A percentile compares a stretch with the other conserved stretches of the same genome.
Evolutionary conservation across 30 jellyfish, hydroid and myxozoan species (phyloP).

Genomic region (Hydractinia symbiolongicarpus): DNA sequence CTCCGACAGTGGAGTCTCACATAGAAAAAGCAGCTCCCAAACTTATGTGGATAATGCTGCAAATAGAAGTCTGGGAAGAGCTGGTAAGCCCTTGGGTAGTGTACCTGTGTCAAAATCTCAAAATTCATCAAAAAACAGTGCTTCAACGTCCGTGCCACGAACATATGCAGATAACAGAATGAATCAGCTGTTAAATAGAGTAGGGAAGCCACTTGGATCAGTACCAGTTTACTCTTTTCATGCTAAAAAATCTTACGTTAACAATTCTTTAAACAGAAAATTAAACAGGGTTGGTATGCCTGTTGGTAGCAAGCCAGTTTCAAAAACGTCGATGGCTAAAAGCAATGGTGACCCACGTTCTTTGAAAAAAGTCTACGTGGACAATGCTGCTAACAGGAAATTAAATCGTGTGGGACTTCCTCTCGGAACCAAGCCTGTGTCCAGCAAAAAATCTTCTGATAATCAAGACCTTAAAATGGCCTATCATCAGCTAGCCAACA

Average conservation of each 20-base stretch:
- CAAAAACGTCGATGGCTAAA: neutral
- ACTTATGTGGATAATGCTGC: neutral
- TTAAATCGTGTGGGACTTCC: neutral
- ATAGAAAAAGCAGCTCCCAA: neutral
- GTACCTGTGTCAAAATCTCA: neutral
- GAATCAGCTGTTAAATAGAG: neutral
- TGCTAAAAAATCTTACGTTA: neutral
- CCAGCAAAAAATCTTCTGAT: too few species aligned
- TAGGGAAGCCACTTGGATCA: neutral
- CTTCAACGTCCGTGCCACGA: neutral
- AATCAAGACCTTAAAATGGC: too few species aligned
- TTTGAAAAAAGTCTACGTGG: neutral
- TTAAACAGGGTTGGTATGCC: neutral
- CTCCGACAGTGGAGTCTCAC: neutral
- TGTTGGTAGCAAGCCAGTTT: neutral
- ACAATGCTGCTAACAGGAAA: neutral
- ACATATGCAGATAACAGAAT: neutral
- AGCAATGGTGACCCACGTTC: neutral
- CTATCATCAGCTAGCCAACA: too few species aligned
- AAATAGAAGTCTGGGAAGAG: neutral
- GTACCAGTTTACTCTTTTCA: neutral
- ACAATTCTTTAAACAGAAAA: too few species aligned
- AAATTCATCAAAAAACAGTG: neutral
- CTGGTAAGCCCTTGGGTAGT: neutral
- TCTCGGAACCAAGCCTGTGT: neutral